Conservation (phyloP, 2,888 invertebrate species). For the Archips xylosteana region DNA sequence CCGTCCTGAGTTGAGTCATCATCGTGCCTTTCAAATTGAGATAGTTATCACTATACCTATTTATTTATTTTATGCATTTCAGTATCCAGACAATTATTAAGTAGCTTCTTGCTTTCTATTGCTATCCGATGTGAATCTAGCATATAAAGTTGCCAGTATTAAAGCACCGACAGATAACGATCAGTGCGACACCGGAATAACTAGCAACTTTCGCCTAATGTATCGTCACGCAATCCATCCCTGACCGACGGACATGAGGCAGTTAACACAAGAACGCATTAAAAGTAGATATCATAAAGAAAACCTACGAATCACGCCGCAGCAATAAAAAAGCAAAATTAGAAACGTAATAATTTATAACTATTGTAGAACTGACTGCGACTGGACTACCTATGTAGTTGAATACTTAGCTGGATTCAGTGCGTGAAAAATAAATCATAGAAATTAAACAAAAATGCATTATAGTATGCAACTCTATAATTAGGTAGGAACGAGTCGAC, state of each 20-base stretch:
- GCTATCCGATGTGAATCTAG: constrained; percentile 46
- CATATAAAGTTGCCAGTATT: constrained; percentile 45
- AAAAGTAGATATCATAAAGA: constrained; percentile 8
- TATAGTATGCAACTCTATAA: constrained; percentile 24
- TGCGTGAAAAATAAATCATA: neutral
- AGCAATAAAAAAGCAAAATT: constrained; percentile 24
- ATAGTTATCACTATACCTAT: no score
- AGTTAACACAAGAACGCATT: constrained; percentile 29
- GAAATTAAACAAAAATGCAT: constrained; percentile 30
- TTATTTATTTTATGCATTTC: neutral
- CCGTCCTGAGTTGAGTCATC: no score
- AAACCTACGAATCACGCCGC: constrained; percentile 23
- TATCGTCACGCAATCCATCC: constrained; percentile 29
- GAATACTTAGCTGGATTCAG: neutral
- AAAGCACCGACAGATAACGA: constrained; percentile 51
- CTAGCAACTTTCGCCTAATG: constrained; percentile 47
- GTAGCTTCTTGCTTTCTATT: constrained; percentile 43
- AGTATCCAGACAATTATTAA: neutral
- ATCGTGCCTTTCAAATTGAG: no score
- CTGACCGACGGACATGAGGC: constrained; percentile 22
- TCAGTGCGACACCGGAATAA: constrained; percentile 46
- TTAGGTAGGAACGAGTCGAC: constrained; percentile 52
- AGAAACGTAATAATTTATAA: neutral
- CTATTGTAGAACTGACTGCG: neutral
- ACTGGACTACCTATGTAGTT: no score